Evolutionary conservation across 2,888 invertebrate species (phyloP).

Genomic region (Limulus polyphemus): DNA sequence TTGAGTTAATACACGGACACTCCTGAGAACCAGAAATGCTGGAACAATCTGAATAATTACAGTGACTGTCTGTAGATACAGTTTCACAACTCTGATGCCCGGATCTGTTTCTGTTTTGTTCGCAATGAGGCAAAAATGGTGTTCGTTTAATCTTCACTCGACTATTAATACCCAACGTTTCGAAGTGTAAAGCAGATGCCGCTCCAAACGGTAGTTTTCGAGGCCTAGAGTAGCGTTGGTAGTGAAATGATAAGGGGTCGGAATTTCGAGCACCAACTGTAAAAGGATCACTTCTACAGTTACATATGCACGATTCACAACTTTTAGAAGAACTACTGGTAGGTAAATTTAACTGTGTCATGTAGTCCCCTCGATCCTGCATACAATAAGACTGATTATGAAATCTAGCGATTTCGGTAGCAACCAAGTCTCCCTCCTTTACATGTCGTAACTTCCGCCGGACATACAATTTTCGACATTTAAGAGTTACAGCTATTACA

Average conservation of each 20-base stretch:
- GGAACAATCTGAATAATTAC: background rate
- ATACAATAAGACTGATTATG: too few species aligned
- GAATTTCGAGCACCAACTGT: background rate
- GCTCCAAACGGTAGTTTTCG: background rate
- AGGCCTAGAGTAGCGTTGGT: background rate
- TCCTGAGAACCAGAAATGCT: background rate
- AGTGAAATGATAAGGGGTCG: background rate
- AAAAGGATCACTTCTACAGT: conserved; percentile 34
- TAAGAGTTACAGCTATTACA: conserved; percentile 11
- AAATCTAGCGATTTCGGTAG: too few species aligned
- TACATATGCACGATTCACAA: conserved; percentile 25
- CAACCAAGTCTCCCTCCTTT: too few species aligned
- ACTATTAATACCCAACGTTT: background rate
- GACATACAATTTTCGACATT: conserved; percentile 32
- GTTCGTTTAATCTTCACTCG: background rate
- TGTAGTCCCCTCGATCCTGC: too few species aligned
- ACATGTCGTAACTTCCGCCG: too few species aligned
- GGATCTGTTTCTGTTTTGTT: background rate
- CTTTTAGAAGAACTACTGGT: too few species aligned
- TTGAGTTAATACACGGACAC: conserved; percentile 7
- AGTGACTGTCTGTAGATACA: background rate
- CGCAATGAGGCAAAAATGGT: background rate
- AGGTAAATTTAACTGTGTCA: too few species aligned
- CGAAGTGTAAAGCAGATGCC: background rate
- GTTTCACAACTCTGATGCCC: background rate